phyloP scores from a whole-genome alignment of 2,888 invertebrate species.

The Endomychus coccineus region DNA sequence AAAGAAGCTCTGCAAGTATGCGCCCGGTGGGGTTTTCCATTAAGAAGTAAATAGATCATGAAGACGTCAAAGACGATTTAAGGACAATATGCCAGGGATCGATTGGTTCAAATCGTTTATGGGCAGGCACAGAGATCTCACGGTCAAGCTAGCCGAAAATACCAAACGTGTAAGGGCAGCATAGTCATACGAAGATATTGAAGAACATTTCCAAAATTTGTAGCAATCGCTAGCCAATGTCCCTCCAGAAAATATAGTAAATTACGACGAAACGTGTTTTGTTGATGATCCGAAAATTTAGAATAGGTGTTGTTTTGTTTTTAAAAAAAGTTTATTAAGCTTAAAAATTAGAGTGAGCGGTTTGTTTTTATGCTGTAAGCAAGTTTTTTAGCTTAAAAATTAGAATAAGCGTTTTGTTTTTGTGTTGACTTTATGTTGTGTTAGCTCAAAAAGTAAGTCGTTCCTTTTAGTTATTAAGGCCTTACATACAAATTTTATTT shows the following conservation, averaged over 20 bases:
- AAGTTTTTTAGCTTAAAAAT: too few relatives aligned
- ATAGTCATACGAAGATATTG: conserved; percentile 10
- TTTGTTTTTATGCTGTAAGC: too few relatives aligned
- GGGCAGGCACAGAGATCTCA: conserved; percentile 4
- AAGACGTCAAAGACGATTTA: conserved; percentile 6
- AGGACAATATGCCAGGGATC: conserved; percentile 8
- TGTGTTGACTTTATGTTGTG: too few relatives aligned
- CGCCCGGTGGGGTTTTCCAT: conserved; percentile 8
- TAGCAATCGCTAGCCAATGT: conserved; percentile 15
- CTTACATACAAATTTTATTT: too few relatives aligned
- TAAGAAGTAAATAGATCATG: conserved; percentile 1
- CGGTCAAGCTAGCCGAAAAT: conserved; percentile 11
- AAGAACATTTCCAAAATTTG: conserved; percentile 16
- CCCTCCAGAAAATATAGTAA: conserved; percentile 25
- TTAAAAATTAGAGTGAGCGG: too few relatives aligned
- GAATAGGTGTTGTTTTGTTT: too few relatives aligned
- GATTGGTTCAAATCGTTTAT: conserved; percentile 14
- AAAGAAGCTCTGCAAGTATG: conserved; percentile 1
- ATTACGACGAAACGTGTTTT: conserved; percentile 39
- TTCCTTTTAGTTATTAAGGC: too few relatives aligned
- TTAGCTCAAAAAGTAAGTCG: too few relatives aligned
- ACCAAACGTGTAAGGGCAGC: conserved; percentile 12
- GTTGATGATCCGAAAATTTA: conserved; percentile 37
- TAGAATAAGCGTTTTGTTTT: too few relatives aligned
- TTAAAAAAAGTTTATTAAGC: too few relatives aligned